Evolutionary conservation across 2,113 vertebrate species (phyloP).

Genomic region (Oryzias woworae): DNA sequence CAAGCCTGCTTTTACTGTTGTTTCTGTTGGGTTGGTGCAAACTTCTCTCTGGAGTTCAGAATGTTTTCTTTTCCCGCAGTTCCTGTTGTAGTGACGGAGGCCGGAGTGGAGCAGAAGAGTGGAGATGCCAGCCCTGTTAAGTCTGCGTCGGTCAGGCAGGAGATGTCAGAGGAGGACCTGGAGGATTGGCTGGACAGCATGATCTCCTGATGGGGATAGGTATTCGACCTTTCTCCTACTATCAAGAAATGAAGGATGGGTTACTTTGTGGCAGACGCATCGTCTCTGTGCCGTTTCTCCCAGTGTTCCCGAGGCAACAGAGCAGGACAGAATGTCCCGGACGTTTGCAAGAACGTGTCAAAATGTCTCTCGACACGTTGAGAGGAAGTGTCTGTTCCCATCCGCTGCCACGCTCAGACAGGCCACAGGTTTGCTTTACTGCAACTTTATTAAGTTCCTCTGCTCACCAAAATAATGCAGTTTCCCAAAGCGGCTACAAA

Average conservation of each 20-base stretch:
- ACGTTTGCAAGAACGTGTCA: conserved; percentile 22
- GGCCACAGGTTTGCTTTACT: conserved; percentile 78
- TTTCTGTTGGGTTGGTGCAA: no score
- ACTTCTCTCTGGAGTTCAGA: no score
- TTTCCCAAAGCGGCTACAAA: conserved; percentile 84
- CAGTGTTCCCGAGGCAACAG: neutral
- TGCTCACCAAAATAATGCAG: conserved; percentile 74
- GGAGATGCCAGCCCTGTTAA: conserved; percentile 13
- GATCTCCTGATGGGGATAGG: conserved; percentile 81
- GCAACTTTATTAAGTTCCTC: conserved; percentile 84
- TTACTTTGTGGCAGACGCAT: no score
- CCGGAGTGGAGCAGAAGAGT: conserved; percentile 19
- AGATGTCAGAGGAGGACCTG: conserved; percentile 89
- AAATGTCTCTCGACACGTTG: conserved; percentile 13
- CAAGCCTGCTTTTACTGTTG: no score
- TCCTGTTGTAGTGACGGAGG: conserved; percentile 23
- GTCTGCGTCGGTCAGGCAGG: conserved; percentile 42
- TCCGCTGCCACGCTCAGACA: conserved; percentile 3
- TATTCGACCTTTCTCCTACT: no score
- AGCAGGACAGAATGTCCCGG: conserved; percentile 12
- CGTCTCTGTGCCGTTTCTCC: no score
- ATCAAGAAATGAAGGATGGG: neutral
- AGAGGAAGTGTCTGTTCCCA: conserved; percentile 30
- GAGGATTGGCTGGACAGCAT: conserved; percentile 98
- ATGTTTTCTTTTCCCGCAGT: conserved; percentile 20